These are phyloP conservation scores for Drosophila repletoides DNA, from an alignment of 1,140 invertebrate species.

Conservation along the genomic window DNA sequence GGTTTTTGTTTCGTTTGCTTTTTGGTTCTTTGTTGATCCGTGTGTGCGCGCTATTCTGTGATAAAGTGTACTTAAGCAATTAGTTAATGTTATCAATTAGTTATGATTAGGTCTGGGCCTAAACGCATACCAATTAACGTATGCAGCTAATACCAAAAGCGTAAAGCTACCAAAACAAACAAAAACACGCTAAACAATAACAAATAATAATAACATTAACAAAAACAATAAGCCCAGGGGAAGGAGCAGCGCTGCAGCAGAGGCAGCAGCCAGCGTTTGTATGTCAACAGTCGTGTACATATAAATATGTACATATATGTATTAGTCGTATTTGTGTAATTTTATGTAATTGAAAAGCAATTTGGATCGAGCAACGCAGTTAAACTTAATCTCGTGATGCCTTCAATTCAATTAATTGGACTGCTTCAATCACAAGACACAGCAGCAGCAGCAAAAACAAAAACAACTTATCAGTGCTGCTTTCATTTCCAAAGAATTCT, in stretches of 20 bases:
- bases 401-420: conserved; percentile 61
- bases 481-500: conserved; percentile 8
- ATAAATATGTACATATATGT: background rate
- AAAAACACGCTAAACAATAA: conserved; percentile 7
- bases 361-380: conserved; percentile 28
- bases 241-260: conserved; percentile 27
- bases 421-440: conserved; percentile 33
- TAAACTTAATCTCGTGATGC: conserved; percentile 60
- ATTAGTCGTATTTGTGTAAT: conserved; percentile 31
- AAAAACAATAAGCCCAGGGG: conserved; percentile 19
- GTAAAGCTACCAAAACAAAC: background rate
- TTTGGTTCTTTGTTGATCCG: conserved; percentile 51
- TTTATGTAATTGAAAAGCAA: conserved; percentile 75
- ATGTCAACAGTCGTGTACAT: conserved; percentile 32
- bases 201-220: conserved; percentile 19
- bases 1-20: conserved; percentile 40
- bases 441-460: conserved; percentile 8
- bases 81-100: conserved; percentile 58
- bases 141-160: background rate
- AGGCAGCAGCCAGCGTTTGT: conserved; percentile 42
- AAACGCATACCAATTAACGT: conserved; percentile 9
- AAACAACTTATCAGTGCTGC: conserved; percentile 12
- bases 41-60: conserved; percentile 67
- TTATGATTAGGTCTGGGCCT: conserved; percentile 40
- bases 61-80: conserved; percentile 74